phyloP scores from a whole-genome alignment of 2,888 invertebrate species.

The Malthinus seriepunctatus region DNA sequence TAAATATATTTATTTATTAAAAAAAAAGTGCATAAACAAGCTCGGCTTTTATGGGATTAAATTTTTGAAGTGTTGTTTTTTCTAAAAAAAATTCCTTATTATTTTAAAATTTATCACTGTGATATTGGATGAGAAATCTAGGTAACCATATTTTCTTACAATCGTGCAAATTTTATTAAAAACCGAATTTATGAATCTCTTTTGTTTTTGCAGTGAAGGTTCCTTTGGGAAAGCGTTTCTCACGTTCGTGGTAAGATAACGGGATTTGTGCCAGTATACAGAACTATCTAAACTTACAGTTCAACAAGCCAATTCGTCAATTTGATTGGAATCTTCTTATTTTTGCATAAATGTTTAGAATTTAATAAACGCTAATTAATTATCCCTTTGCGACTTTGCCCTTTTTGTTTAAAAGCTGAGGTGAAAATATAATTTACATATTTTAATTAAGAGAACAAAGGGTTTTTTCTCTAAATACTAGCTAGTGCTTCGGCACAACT shows the following conservation, averaged over 20 bases:
- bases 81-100: not conserved
- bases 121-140: conserved; percentile 17
- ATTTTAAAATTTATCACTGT: conserved; percentile 13
- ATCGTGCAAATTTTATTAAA: conserved; percentile 29
- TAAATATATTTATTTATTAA: not conserved
- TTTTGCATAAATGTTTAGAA: too few species aligned
- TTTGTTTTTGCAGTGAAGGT: conserved; percentile 28
- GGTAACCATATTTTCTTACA: conserved; percentile 17
- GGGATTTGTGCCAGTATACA: conserved; percentile 28
- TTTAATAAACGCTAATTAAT: too few species aligned
- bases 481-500: too few species aligned
- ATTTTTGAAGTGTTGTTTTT: not conserved
- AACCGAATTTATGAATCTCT: conserved; percentile 32
- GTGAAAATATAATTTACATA: too few species aligned
- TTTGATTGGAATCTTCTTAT: conserved; percentile 19
- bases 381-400: too few species aligned
- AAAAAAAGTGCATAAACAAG: conserved; percentile 1
- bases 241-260: conserved; percentile 30
- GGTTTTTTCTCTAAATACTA: too few species aligned
- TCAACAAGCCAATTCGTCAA: conserved; percentile 33
- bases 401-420: too few species aligned
- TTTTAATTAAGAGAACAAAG: too few species aligned
- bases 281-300: conserved; percentile 28
- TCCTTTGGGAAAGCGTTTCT: conserved; percentile 27
- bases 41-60: not conserved